These are phyloP conservation scores for Cydia strobilella DNA, from an alignment of 1,140 invertebrate genomes.

Conservation along the genomic window DNA sequence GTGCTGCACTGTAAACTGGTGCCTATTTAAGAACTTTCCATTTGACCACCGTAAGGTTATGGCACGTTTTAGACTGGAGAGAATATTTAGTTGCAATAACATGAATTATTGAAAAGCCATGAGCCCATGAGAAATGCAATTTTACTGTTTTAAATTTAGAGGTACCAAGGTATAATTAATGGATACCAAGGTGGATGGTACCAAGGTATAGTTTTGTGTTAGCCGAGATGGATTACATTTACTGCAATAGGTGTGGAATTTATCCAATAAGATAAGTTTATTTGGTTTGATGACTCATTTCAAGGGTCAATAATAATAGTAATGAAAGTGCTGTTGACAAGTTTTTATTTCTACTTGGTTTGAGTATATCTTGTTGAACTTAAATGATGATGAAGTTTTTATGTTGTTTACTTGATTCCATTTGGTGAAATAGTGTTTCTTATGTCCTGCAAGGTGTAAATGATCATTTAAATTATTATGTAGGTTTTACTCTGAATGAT, in stretches of 20 bases:
- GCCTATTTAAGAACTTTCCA: slow-evolving; percentile 24
- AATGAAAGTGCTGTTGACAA: not conserved
- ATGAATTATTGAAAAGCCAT: not conserved
- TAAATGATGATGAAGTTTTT: not conserved
- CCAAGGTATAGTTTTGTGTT: not conserved
- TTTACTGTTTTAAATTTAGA: not conserved
- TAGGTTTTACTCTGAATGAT: not conserved
- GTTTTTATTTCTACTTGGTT: not conserved
- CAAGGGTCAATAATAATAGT: not conserved
- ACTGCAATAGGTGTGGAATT: not conserved
- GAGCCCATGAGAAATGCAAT: slow-evolving; percentile 7
- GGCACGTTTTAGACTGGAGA: not conserved
- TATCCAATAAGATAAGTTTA: not conserved
- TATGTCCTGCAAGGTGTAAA: too few relatives aligned
- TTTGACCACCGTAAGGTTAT: not conserved
- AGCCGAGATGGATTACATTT: not conserved
- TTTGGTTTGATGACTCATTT: not conserved
- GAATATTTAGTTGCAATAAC: slow-evolving; percentile 3
- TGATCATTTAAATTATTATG: not conserved
- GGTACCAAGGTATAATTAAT: not conserved
- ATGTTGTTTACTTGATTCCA: too few relatives aligned
- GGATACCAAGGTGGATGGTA: not conserved
- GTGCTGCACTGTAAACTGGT: slow-evolving; percentile 17
- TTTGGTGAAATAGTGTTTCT: too few relatives aligned
- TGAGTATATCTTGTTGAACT: not conserved